A percentile compares a stretch with the other conserved stretches of the same genome.
Conservation (phyloP, 92 coral and sea anemone species). For the Epizoanthus illoricatus region DNA sequence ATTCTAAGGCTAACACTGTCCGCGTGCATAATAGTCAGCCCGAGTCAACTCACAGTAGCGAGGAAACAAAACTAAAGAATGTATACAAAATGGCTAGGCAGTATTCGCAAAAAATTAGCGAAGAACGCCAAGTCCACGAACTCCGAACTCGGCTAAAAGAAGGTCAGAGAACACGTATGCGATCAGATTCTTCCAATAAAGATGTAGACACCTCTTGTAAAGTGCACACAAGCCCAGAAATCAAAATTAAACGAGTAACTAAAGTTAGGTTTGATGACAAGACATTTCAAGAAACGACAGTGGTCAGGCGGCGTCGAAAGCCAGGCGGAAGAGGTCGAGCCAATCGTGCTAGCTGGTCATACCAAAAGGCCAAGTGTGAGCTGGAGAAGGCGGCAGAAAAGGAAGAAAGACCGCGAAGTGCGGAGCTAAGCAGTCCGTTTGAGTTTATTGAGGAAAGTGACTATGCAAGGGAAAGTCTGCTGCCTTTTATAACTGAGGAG, state of each 20-base stretch:
- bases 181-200: neutral
- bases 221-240: conserved; percentile 60
- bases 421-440: conserved; percentile 52
- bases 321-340: conserved; percentile 56
- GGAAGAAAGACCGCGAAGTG: conserved; percentile 72
- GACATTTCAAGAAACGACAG: conserved; percentile 52
- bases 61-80: conserved; percentile 37
- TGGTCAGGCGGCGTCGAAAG: conserved; percentile 68
- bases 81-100: conserved; percentile 77
- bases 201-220: conserved; percentile 2
- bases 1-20: neutral
- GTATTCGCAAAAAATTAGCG: conserved; percentile 61
- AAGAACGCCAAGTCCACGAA: conserved; percentile 43
- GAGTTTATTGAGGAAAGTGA: conserved; percentile 71
- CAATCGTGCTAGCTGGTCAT: conserved; percentile 78
- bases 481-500: conserved; percentile 65
- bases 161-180: conserved; percentile 24
- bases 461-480: conserved; percentile 56
- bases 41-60: conserved; percentile 10
- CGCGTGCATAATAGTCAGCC: neutral
- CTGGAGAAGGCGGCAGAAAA: conserved; percentile 50
- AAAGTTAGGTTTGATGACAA: conserved; percentile 70
- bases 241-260: conserved; percentile 72
- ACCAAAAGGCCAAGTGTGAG: conserved; percentile 65
- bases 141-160: conserved; percentile 29